A percentile compares a stretch with the other conserved stretches of the same genome.
phyloP scores from a whole-genome alignment of 2,113 vertebrate genomes.

The Ictalurus punctatus region DNA sequence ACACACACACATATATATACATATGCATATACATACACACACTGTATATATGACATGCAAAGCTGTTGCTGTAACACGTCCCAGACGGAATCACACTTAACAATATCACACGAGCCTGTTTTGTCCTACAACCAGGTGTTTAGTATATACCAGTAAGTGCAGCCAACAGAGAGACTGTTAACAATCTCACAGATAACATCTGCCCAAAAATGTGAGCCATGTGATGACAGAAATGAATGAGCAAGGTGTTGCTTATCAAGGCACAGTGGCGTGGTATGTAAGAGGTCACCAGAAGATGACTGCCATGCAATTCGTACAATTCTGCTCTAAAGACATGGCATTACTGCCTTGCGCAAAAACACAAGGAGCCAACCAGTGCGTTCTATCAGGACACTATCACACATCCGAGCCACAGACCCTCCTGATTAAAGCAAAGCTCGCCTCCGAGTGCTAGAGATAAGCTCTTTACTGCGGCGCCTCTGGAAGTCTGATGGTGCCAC shows the following conservation, averaged over 20 bases:
- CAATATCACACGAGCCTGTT: not conserved
- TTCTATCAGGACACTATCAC: constrained; percentile 55
- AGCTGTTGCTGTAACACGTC: not conserved
- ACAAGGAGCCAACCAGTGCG: constrained; percentile 63
- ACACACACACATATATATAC: too few species aligned
- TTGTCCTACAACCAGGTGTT: constrained; percentile 4
- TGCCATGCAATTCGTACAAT: constrained; percentile 2
- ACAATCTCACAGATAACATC: constrained; percentile 64
- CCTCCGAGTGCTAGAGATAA: constrained; percentile 33
- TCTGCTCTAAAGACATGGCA: constrained; percentile 49
- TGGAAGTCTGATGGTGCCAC: constrained; percentile 16
- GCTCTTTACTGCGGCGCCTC: constrained; percentile 20
- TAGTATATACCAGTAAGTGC: not conserved
- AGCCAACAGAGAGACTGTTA: constrained; percentile 22
- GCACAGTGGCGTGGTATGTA: constrained; percentile 59
- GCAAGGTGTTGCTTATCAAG: constrained; percentile 62
- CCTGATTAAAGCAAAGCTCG: constrained; percentile 47
- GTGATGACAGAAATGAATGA: constrained; percentile 59
- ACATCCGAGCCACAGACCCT: not conserved
- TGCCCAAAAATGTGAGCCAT: constrained; percentile 64
- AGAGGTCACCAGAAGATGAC: constrained; percentile 55
- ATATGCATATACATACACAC: too few species aligned
- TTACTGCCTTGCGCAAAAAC: constrained; percentile 55
- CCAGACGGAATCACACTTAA: not conserved
- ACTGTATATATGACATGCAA: not conserved